A percentile compares a stretch with the other conserved stretches of the same genome.
phyloP scores from a whole-genome alignment of 2,888 invertebrate species.

The Mongoloraphidia duomilia region DNA sequence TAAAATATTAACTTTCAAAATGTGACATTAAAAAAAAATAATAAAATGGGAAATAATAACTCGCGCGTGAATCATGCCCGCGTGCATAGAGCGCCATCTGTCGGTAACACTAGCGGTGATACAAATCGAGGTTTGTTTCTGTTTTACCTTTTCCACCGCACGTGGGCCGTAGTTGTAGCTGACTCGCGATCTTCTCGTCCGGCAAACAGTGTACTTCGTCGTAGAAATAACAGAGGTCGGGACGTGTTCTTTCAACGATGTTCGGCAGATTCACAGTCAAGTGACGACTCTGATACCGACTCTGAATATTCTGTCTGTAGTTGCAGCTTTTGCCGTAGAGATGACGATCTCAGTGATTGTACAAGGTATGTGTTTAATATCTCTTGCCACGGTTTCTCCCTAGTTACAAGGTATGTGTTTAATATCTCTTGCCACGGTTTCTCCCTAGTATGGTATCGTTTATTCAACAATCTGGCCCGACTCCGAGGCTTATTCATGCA shows the following conservation, averaged over 20 bases:
- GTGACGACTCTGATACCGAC: not conserved
- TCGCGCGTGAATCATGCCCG: too few relatives aligned
- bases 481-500: too few relatives aligned
- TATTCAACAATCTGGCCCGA: too few relatives aligned
- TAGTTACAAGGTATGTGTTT: not conserved
- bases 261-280: not conserved
- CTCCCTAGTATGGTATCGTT: too few relatives aligned
- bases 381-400: too few relatives aligned
- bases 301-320: slow-evolving; percentile 2
- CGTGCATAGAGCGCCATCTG: too few relatives aligned
- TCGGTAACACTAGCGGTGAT: not conserved
- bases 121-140: slow-evolving; percentile 1
- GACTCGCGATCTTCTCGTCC: not conserved
- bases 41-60: too few relatives aligned
- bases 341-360: slow-evolving; percentile 3
- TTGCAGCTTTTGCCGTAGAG: not conserved
- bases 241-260: not conserved
- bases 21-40: too few relatives aligned
- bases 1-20: too few relatives aligned
- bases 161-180: slow-evolving; percentile 4
- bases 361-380: not conserved
- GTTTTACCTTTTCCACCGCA: slow-evolving; percentile 4
- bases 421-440: too few relatives aligned
- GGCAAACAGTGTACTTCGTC: not conserved
- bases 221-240: not conserved